phyloP scores from a whole-genome alignment of 2,113 vertebrate genomes.

The Grus americana region DNA sequence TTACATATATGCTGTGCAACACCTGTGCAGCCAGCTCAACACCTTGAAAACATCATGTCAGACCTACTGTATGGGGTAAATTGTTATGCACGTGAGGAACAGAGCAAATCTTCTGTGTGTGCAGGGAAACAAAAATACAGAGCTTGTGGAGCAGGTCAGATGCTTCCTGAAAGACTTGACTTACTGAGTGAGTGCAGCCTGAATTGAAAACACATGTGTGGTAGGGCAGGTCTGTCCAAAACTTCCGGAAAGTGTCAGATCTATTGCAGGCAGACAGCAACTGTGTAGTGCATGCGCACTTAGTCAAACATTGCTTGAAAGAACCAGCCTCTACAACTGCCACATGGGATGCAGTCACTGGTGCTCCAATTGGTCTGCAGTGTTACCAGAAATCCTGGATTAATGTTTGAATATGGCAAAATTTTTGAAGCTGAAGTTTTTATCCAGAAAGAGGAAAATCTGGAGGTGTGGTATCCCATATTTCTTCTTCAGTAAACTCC shows the following conservation, averaged over 20 bases:
- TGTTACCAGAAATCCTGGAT: not conserved
- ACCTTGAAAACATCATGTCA: not conserved
- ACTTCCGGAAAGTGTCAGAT: not conserved
- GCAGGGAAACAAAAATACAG: not conserved
- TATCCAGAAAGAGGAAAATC: not conserved
- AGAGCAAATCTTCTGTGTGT: not conserved
- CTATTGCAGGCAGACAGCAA: not conserved
- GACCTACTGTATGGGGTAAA: not conserved
- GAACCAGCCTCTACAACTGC: not conserved
- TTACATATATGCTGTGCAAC: not conserved
- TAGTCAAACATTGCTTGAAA: not conserved
- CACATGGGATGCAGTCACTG: rapidly evolving
- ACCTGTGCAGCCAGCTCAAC: not conserved
- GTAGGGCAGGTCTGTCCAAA: not conserved
- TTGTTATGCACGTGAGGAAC: not conserved
- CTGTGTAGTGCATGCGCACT: not conserved
- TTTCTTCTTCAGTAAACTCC: not conserved
- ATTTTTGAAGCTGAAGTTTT: not conserved
- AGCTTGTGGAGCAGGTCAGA: not conserved
- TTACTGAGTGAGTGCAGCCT: not conserved
- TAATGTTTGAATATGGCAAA: not conserved
- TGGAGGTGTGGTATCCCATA: not conserved
- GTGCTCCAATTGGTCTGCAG: not conserved
- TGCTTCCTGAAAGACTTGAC: not conserved
- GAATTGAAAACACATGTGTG: not conserved